Base-by-base conservation (phyloP, 2,888 invertebrate species). In the Gryllus longicercus region DNA sequence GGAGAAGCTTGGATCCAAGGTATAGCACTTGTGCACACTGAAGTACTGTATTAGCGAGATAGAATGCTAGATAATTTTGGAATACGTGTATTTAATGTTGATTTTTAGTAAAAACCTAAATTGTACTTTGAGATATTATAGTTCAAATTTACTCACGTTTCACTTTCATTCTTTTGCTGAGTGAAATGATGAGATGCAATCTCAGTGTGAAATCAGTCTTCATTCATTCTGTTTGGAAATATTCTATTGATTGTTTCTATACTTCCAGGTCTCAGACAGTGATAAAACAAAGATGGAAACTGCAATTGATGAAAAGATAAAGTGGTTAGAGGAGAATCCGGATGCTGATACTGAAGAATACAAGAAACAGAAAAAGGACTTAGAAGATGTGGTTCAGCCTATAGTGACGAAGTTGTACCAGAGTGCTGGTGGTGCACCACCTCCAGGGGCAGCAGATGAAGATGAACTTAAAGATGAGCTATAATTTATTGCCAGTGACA, bases 341-440 rank as follows among this genome's bases (percentile, higher is more conserved):
- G 97, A 97, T 85, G 95, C 95, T 0, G 97, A 97, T 82, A 91
- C 94, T 0, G 96, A 97, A 84, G 96, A 97, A 81, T 96, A 95
- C 89, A 96, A 96, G 88, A 94, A 94, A 86, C 96, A 98, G 87
- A 98, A 95, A 93, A 98, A 98, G 87, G 94, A 96, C 84, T 89
- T 99, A 79, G 97, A 98, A 87, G 95, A 96, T 84, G 92, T 98
- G 74, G 97, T 98, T 0, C 97, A 98, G 87, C 99, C 99, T 12
- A 99, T 99, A 86, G 96, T 99, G 86, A 94, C 96, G 80, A 99
- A 99, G 89, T 89, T 99, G 84, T 99, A 99, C 88, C 95, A 96
- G 86, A 94, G 94, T 50, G 91, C 93, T 82, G 96, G 95, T 25
- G 94, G 94, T 49, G 91, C 95, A 23, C 94, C 95, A 25, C 92